Conservation (phyloP, 2,113 vertebrate genomes). For the Rhea americana region DNA sequence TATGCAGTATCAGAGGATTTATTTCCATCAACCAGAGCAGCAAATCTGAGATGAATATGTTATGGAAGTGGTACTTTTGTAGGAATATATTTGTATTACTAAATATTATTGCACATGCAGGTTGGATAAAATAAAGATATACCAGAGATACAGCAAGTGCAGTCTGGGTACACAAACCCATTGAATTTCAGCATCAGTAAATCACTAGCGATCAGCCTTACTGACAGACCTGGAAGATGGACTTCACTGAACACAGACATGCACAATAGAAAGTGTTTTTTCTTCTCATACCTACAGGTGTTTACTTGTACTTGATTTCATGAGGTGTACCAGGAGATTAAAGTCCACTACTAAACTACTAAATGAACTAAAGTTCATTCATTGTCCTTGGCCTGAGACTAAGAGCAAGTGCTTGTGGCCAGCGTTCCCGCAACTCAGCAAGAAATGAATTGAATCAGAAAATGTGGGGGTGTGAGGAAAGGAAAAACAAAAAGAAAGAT, state of each 20-base stretch:
- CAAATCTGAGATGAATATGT: background rate
- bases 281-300: background rate
- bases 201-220: background rate
- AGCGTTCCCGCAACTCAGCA: background rate
- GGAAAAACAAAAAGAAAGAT: background rate
- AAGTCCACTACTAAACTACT: too few relatives aligned
- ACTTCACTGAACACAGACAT: background rate
- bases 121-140: background rate
- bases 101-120: background rate
- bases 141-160: background rate
- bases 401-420: background rate
- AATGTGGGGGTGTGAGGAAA: background rate
- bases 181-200: background rate
- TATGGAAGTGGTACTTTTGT: background rate
- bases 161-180: background rate
- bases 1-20: background rate
- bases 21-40: background rate
- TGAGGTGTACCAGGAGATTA: background rate
- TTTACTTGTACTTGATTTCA: background rate
- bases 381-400: background rate
- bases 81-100: background rate
- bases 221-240: background rate
- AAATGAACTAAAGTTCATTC: too few relatives aligned
- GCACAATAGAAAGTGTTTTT: background rate
- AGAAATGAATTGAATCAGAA: background rate